phyloP scores from a whole-genome alignment of 1,140 invertebrate species.

The Copidosoma floridanum region DNA sequence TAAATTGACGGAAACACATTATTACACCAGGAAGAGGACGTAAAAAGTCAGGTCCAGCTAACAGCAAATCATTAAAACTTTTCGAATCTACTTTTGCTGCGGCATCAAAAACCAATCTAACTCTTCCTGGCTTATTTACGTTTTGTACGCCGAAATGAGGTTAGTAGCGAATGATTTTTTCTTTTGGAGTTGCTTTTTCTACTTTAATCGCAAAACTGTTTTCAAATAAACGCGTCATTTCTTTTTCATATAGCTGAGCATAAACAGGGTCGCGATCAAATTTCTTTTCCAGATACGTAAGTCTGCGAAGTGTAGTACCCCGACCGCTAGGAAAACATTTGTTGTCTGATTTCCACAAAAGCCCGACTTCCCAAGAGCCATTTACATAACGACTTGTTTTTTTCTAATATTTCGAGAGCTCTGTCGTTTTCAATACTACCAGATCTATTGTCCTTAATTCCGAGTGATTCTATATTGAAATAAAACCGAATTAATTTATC shows the following conservation, averaged over 20 bases:
- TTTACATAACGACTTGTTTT: background rate
- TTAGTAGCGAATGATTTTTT: slow-evolving; percentile 38
- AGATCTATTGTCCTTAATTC: background rate
- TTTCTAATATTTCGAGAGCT: background rate
- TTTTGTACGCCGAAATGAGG: slow-evolving; percentile 38
- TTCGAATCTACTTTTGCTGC: background rate
- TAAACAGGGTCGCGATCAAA: slow-evolving; percentile 1
- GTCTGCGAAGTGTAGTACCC: background rate
- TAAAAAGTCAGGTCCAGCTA: background rate
- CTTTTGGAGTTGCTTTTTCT: too few relatives aligned
- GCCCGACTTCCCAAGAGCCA: slow-evolving; percentile 21
- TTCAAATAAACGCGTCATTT: slow-evolving; percentile 22
- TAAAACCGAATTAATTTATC: background rate
- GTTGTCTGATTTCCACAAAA: slow-evolving; percentile 17
- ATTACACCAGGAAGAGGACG: background rate
- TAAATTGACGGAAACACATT: slow-evolving; percentile 1
- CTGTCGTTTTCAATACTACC: background rate
- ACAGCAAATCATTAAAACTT: slow-evolving; percentile 1
- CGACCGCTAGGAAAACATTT: background rate
- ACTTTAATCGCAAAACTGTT: slow-evolving; percentile 24
- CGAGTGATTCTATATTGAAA: background rate
- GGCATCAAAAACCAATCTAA: slow-evolving; percentile 22
- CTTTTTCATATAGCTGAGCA: slow-evolving; percentile 1
- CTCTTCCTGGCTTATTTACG: slow-evolving; percentile 33
- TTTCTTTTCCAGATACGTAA: slow-evolving; percentile 16